A percentile compares a stretch with the other conserved stretches of the same genome.
Conservation (phyloP, 2,888 invertebrate species). For the Scaptomyza parva region DNA sequence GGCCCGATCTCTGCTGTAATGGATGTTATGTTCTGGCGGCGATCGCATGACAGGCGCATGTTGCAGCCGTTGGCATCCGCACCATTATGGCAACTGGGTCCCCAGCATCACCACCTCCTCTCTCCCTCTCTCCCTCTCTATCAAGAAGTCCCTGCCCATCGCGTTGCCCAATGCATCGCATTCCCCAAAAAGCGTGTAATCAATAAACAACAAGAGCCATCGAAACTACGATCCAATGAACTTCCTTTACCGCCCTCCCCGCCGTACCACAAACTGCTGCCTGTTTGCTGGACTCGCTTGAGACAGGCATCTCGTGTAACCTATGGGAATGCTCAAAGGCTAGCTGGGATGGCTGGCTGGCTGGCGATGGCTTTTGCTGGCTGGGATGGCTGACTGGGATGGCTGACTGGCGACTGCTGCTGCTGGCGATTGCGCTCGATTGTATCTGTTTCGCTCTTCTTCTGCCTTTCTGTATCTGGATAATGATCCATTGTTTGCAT, state of each 20-base stretch:
- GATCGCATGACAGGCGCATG: slow-evolving; percentile 81
- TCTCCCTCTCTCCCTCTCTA: too few relatives aligned
- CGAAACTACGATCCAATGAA: slow-evolving; percentile 69
- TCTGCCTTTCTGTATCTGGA: slow-evolving; percentile 76
- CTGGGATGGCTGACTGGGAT: too few relatives aligned
- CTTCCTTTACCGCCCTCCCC: not conserved
- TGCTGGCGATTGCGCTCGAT: slow-evolving; percentile 73
- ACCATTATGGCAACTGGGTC: slow-evolving; percentile 74
- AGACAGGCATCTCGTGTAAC: slow-evolving; percentile 71
- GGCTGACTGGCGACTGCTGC: too few relatives aligned
- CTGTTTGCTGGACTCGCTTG: slow-evolving; percentile 35
- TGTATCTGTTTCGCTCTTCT: slow-evolving; percentile 70
- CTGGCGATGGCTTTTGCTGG: slow-evolving; percentile 12
- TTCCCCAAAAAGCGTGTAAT: slow-evolving; percentile 83
- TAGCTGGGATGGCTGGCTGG: slow-evolving; percentile 16
- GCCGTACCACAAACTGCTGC: slow-evolving; percentile 44
- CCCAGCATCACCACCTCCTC: slow-evolving; percentile 3
- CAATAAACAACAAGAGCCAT: slow-evolving; percentile 83
- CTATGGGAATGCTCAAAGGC: slow-evolving; percentile 71
- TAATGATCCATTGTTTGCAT: slow-evolving; percentile 84
- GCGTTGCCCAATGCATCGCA: slow-evolving; percentile 69
- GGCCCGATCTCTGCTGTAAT: slow-evolving; percentile 70
- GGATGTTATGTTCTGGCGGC: slow-evolving; percentile 82
- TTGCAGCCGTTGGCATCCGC: slow-evolving; percentile 82
- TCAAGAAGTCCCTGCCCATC: slow-evolving; percentile 37